Percentiles rank a stretch among this genome's conserved stretches.
Conservation (phyloP, 2,888 invertebrate genomes). For the Agonopterix arenella region DNA sequence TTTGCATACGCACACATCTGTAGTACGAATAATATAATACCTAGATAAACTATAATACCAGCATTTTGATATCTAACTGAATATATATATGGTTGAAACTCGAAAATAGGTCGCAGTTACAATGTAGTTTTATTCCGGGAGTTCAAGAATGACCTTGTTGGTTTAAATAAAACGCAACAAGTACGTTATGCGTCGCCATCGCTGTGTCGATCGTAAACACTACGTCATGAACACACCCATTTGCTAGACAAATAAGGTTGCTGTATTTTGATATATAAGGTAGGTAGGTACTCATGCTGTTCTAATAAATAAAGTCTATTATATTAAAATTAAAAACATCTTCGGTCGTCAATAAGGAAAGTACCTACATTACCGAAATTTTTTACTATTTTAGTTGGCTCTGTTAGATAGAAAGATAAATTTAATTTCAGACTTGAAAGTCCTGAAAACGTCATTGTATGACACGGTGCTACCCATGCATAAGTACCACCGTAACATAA, state of each 20-base stretch:
- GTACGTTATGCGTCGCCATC: conserved; percentile 32
- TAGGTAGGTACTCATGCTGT: too few species aligned
- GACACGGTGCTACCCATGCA: too few species aligned
- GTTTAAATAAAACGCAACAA: conserved; percentile 65
- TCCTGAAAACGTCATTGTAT: too few species aligned
- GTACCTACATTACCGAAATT: too few species aligned
- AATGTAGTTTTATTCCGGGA: conserved; percentile 30
- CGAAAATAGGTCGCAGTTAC: conserved; percentile 34
- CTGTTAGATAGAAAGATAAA: too few species aligned
- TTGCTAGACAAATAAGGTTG: conserved; percentile 59
- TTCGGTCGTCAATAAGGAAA: too few species aligned
- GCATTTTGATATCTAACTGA: conserved; percentile 27
- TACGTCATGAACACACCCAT: conserved; percentile 73
- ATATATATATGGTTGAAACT: conserved; percentile 44
- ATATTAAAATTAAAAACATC: too few species aligned
- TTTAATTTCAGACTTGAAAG: too few species aligned
- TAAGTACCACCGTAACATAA: too few species aligned
- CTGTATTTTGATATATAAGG: conserved; percentile 36
- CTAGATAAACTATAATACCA: too few species aligned
- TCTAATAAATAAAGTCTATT: too few species aligned
- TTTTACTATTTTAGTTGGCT: too few species aligned
- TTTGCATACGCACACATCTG: conserved; percentile 26
- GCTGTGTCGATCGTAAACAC: conserved; percentile 41
- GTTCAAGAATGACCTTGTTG: conserved; percentile 52
- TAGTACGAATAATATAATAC: conserved; percentile 7